A percentile compares a stretch with the other conserved stretches of the same genome.
Evolutionary conservation across 2,113 vertebrate species (phyloP).

Genomic region (Ageneiosus marmoratus): DNA sequence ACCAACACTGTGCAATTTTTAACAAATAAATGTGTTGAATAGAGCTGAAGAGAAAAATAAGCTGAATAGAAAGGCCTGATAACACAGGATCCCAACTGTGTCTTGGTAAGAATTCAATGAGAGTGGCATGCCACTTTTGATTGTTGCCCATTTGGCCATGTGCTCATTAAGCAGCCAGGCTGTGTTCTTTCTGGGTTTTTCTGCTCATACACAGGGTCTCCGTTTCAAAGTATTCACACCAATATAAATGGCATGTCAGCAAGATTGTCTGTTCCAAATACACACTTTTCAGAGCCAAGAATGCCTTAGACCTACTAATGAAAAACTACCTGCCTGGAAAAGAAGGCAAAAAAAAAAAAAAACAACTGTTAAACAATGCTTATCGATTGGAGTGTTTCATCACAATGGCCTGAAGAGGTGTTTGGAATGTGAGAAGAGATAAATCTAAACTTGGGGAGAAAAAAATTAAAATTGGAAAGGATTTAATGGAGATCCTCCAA

Average conservation of each 20-base stretch:
- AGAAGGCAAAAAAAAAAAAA: constrained; percentile 14
- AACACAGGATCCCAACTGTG: not conserved
- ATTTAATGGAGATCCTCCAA: not conserved
- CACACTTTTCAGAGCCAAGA: not conserved
- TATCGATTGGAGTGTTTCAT: not conserved
- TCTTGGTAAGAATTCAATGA: constrained; percentile 14
- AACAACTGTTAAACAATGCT: not conserved
- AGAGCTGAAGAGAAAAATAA: not conserved
- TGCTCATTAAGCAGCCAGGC: constrained; percentile 39
- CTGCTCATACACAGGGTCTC: not conserved
- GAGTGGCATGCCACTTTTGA: constrained; percentile 10
- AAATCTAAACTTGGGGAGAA: not conserved
- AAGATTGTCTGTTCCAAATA: not conserved
- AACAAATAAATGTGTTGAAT: not conserved
- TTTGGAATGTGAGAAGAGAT: constrained; percentile 9
- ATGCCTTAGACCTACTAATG: constrained; percentile 20
- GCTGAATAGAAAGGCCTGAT: not conserved
- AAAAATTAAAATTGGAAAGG: not conserved
- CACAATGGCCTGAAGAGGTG: constrained; percentile 3
- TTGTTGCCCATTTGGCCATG: not conserved
- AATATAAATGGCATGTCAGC: not conserved
- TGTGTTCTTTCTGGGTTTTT: constrained; percentile 35
- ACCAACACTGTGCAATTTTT: not conserved
- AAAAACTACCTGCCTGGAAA: constrained; percentile 12
- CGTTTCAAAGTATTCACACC: constrained; percentile 26